phyloP scores from a whole-genome alignment of 1,140 invertebrate species.

The Drosophila chauvacae region DNA sequence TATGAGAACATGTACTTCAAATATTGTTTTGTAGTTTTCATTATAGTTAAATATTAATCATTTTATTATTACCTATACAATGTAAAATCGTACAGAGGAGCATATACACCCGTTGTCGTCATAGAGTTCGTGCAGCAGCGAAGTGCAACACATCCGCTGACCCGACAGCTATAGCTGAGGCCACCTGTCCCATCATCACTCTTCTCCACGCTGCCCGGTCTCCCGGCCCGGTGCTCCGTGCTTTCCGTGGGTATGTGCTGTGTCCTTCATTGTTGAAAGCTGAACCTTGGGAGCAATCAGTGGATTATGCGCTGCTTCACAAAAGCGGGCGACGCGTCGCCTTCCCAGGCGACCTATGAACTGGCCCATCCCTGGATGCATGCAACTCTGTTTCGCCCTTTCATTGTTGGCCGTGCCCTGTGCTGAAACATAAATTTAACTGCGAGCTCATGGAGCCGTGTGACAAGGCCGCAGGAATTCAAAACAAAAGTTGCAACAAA shows the following conservation, averaged over 20 bases:
- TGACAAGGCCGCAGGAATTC: constrained; percentile 82
- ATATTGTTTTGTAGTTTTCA: background rate
- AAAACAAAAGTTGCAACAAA: constrained; percentile 83
- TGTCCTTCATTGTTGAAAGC: constrained; percentile 76
- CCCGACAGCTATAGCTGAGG: constrained; percentile 44
- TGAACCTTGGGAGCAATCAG: constrained; percentile 81
- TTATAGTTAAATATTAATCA: background rate
- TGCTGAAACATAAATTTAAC: constrained; percentile 78
- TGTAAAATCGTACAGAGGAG: background rate
- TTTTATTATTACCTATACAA: background rate
- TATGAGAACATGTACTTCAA: background rate
- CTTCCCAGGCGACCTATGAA: constrained; percentile 51
- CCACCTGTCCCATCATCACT: constrained; percentile 20
- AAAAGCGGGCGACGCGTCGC: constrained; percentile 37
- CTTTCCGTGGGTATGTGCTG: constrained; percentile 24
- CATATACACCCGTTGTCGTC: background rate
- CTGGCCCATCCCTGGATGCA: constrained; percentile 30
- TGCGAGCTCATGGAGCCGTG: constrained; percentile 73
- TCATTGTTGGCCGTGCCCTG: constrained; percentile 63
- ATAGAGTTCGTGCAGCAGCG: background rate
- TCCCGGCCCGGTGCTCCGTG: background rate
- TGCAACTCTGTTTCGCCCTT: constrained; percentile 56
- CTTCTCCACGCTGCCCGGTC: background rate
- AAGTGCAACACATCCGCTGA: constrained; percentile 47
- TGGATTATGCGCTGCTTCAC: constrained; percentile 75